Percentiles rank a stretch among this genome's conserved stretches.
Evolutionary conservation across 2,113 vertebrate genomes (phyloP).

Genomic region (Uria aalge): DNA sequence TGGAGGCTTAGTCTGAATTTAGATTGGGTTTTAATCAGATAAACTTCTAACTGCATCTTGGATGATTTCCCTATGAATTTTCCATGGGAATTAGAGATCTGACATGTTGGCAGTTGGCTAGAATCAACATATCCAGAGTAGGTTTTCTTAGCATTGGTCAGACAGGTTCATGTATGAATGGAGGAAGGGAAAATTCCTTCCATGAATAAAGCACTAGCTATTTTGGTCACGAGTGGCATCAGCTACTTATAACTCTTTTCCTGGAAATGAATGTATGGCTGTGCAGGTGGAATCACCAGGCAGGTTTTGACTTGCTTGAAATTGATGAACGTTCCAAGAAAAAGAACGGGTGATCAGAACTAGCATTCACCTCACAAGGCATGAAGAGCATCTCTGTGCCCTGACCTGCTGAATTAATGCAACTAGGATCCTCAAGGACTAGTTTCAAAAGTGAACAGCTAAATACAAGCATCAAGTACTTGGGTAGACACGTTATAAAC

Average conservation of each 20-base stretch:
- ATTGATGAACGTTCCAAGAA: not conserved
- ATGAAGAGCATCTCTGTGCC: not conserved
- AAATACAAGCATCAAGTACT: not conserved
- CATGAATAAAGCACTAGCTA: slow-evolving; percentile 1
- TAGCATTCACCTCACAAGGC: not conserved
- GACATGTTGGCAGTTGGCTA: not conserved
- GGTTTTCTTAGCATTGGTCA: not conserved
- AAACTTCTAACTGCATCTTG: not conserved
- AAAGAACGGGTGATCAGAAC: not conserved
- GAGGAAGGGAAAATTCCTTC: slow-evolving; percentile 2
- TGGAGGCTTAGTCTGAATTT: not conserved
- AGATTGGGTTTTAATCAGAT: not conserved
- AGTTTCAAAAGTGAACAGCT: not conserved
- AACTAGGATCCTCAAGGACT: not conserved
- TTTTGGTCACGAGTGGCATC: slow-evolving; percentile 3
- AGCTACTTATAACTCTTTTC: not conserved
- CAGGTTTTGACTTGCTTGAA: not conserved
- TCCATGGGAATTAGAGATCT: not conserved
- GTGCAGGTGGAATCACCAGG: not conserved
- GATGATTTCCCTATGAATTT: not conserved
- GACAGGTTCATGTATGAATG: not conserved
- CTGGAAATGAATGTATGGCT: not conserved
- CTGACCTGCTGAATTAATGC: not conserved
- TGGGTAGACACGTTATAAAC: not conserved
- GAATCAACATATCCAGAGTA: not conserved